phyloP scores from a whole-genome alignment of 2,797 vertebrate genomes.

The Acipenser transmontanus region DNA sequence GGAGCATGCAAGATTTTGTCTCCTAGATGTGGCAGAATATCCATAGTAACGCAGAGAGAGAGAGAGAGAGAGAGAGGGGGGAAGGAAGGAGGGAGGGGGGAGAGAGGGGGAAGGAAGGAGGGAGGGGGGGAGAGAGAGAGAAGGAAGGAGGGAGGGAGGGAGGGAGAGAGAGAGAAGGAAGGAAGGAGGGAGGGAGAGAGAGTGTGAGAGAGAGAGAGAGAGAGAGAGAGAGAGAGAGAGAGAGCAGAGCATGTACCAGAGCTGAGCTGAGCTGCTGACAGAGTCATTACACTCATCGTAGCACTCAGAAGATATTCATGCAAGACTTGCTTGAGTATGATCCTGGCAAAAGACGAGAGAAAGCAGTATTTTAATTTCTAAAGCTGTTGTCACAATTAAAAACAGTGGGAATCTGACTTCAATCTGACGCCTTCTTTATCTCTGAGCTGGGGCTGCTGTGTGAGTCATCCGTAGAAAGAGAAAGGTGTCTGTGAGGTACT shows the following conservation, averaged over 20 bases:
- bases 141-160: neutral
- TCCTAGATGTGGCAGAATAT: slow-evolving; percentile 35
- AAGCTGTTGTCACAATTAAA: slow-evolving; percentile 8
- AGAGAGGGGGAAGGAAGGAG: slow-evolving; percentile 15
- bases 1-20: slow-evolving; percentile 19
- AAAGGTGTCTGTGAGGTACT: neutral
- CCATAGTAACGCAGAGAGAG: slow-evolving; percentile 43
- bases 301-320: neutral
- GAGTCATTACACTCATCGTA: neutral
- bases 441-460: neutral
- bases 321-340: slow-evolving; percentile 5
- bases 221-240: neutral
- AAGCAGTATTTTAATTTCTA: neutral
- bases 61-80: slow-evolving; percentile 19
- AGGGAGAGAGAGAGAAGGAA: too few species aligned
- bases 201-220: neutral
- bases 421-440: neutral
- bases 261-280: slow-evolving; percentile 1
- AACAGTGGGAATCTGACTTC: slow-evolving; percentile 7
- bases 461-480: slow-evolving; percentile 9
- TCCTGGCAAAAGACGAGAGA: neutral
- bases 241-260: slow-evolving; percentile 1
- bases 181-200: neutral
- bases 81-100: slow-evolving; percentile 22
- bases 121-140: slow-evolving; percentile 6